phyloP scores from a whole-genome alignment of 2,797 vertebrate genomes.

The Cirrhinus molitorella region DNA sequence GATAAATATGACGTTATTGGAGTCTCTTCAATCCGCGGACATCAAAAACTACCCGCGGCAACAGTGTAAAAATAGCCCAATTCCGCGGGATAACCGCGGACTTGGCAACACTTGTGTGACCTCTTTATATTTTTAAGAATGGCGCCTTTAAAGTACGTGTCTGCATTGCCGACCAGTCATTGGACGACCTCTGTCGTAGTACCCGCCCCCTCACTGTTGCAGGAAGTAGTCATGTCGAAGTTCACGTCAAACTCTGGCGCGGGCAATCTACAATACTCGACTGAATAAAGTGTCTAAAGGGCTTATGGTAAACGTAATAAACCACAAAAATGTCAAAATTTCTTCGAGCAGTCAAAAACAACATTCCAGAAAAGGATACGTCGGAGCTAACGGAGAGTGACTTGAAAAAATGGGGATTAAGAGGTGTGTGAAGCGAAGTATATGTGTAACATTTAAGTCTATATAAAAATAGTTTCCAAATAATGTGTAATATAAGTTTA shows the following conservation, averaged over 20 bases:
- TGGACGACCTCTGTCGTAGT: not conserved
- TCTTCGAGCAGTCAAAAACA: slow-evolving; percentile 60
- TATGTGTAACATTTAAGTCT: not conserved
- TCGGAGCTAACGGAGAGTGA: slow-evolving; percentile 65
- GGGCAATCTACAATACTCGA: not conserved
- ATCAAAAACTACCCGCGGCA: no score
- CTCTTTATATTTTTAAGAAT: not conserved
- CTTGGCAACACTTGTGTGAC: no score
- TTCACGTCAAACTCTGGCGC: slow-evolving; percentile 15
- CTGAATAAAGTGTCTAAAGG: not conserved
- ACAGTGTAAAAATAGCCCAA: no score
- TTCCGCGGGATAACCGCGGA: no score
- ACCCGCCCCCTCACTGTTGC: slow-evolving; percentile 30
- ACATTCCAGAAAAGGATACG: slow-evolving; percentile 64
- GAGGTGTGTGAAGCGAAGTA: slow-evolving; percentile 64
- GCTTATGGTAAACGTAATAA: not conserved
- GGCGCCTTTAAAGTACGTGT: slow-evolving; percentile 21
- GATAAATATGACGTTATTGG: no score
- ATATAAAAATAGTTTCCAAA: not conserved
- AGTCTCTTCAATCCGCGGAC: no score
- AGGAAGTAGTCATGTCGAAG: slow-evolving; percentile 29
- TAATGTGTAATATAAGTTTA: not conserved
- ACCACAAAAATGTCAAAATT: slow-evolving; percentile 70
- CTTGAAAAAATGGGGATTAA: slow-evolving; percentile 75
- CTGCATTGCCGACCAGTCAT: not conserved